Percentiles rank a stretch among this genome's conserved stretches.
Evolutionary conservation across 2,113 vertebrate genomes (phyloP).

Genomic region (Cavia porcellus): DNA sequence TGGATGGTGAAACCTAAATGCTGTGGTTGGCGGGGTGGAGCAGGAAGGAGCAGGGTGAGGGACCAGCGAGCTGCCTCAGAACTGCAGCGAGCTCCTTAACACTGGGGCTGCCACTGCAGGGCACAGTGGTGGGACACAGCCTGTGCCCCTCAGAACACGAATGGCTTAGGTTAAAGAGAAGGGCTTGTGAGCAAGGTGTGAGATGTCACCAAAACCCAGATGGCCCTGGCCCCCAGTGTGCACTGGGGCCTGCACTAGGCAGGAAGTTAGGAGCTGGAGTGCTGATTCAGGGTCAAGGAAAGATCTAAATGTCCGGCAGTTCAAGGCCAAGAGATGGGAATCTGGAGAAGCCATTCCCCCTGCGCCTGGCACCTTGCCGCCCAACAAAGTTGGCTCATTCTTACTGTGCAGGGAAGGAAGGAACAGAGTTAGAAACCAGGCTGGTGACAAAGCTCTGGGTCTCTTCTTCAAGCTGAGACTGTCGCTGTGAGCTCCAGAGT

Average conservation of each 20-base stretch:
- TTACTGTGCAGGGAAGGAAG: neutral
- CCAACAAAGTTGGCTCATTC: neutral
- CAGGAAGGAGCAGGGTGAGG: neutral
- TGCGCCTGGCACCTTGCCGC: neutral
- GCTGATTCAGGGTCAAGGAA: neutral
- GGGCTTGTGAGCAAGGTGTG: neutral
- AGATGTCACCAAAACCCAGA: too few species aligned
- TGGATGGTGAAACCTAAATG: neutral
- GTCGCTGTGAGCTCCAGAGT: neutral
- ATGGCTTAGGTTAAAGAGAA: neutral
- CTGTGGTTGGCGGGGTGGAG: neutral
- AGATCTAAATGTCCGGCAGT: neutral
- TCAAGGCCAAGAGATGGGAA: neutral
- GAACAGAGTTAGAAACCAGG: neutral
- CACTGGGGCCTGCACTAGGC: neutral
- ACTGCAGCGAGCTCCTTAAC: neutral
- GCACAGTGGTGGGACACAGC: neutral
- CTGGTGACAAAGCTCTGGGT: neutral
- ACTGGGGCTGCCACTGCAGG: neutral
- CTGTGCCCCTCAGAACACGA: neutral
- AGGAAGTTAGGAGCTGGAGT: neutral
- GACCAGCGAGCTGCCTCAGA: neutral
- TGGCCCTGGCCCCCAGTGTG: fast-evolving
- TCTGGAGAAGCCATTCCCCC: too few species aligned
- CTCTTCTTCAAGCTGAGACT: neutral